Base-by-base conservation (phyloP, 2,113 vertebrate species). In the Calidris pygmaea region DNA sequence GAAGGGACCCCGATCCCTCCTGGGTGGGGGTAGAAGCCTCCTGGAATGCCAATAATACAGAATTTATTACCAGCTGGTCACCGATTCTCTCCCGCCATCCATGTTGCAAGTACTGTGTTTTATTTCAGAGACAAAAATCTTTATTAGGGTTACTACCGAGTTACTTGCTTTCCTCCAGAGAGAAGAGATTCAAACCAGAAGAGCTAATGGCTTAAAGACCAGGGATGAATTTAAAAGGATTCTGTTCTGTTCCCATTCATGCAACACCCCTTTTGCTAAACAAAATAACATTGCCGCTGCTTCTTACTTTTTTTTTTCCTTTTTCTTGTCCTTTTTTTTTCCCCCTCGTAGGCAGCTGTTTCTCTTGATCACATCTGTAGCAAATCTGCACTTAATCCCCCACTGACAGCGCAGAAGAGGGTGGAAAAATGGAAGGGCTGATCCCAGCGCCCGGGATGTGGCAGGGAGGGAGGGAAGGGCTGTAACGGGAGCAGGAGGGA, bases 101-200 rank as follows among this genome's bases (percentile, higher is more conserved):
- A 11, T 11, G 43, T 12, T 52, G 78, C 50, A 21, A 66, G 63
- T 9, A 20, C 58, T 19, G 14, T 11, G 43, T 73, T 67, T 68
- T 60, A 58, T 76, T 89, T 68, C 48, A 65, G 66, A 72, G 88
- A 68, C 34, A 74, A 73, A 85, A 53, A 45, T 78, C 75, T 93
- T 78, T 78, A 91, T 73, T 85, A n/a, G 82, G 65, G 29, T 80
- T 37, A 81, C 79, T 58, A 84, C 58, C 1, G 29, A 65, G 74
- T 82, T 93, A 63, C 90, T 88, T 71, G 65, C 67, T 87, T 87
- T 82, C 80, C 87, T 90, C 79, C 55, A 52, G 90, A 77, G 87
- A 63, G 72, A 26, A 48, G 56, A 89, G 67, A 88, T 91, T 78
- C 80, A 89, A 91, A 90, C 66, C 87, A 95, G 85, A 90, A 68